Percentiles rank a stretch among this genome's conserved stretches.
These are phyloP conservation scores for Botia almorhae DNA, from an alignment of 2,797 vertebrate species.

Conservation along the genomic window DNA sequence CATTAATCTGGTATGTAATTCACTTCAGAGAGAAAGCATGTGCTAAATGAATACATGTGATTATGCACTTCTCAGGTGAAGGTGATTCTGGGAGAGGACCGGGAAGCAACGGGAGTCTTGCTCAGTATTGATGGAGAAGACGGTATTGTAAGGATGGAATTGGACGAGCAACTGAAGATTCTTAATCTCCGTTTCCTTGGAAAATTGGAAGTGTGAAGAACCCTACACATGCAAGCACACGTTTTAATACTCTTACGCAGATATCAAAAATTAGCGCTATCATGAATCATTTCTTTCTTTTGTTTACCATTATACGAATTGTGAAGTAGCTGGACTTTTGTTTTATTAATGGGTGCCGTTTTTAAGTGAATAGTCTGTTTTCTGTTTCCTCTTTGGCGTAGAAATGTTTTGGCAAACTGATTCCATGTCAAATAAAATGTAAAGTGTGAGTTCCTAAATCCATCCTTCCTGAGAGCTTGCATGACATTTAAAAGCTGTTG, in stretches of 20 bases:
- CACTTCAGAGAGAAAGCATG: no score
- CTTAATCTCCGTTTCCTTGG: conserved; percentile 93
- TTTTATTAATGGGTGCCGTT: conserved; percentile 32
- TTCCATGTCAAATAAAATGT: conserved; percentile 73
- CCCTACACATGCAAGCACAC: conserved; percentile 23
- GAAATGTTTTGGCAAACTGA: conserved; percentile 39
- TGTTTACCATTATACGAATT: conserved; percentile 2
- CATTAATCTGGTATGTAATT: no score
- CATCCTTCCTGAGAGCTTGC: conserved; percentile 24
- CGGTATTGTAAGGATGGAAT: conserved; percentile 92
- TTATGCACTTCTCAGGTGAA: conserved; percentile 81
- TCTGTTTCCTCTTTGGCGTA: conserved; percentile 47
- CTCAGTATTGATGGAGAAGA: conserved; percentile 93
- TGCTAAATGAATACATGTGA: background rate
- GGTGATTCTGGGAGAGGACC: conserved; percentile 91
- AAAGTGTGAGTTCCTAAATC: conserved; percentile 10
- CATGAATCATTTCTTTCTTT: background rate
- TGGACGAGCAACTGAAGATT: conserved; percentile 92
- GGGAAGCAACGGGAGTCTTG: conserved; percentile 89
- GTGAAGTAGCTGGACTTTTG: conserved; percentile 30
- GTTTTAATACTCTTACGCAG: background rate
- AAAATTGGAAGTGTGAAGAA: conserved; percentile 83
- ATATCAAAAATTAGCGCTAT: background rate
- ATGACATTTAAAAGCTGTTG: conserved; percentile 5
- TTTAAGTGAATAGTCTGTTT: conserved; percentile 55